Base-by-base conservation (phyloP, 2,113 vertebrate species). In the Sinosuthora webbiana region DNA sequence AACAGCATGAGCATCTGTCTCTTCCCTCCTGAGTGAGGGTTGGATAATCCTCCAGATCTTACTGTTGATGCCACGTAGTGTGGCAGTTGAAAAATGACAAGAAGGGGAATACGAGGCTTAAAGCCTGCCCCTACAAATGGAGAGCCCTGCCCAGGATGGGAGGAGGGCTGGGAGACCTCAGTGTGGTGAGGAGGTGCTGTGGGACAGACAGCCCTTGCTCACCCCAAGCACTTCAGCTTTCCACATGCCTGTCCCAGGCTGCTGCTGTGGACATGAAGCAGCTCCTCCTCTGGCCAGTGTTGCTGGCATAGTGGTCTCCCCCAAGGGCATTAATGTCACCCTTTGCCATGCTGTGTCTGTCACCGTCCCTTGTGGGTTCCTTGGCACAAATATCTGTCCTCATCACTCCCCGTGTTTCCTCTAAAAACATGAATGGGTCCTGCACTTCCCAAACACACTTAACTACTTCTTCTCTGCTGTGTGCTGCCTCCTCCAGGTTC, bases 171-270 rank as follows among this genome's bases (percentile, higher is more conserved):
- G 47, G 59, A 25, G 19, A 42, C 6, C 42, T 33, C 27, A 15
- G 20, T 9, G 7, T 44, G 44, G n/a, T 31, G 68, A 70, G 74
- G 56, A 80, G 27, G 17, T 47, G 19, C 71, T 7, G 21, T 44
- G 56, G 17, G 18, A 37, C 35, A 49, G 24, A 20, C 64, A 52
- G 28, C 37, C 35, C 56, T 39, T 31, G 18, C 53, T 16, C 50
- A 50, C 7, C 21, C 52, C 13, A 24, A 24, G 45, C 3, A 2
- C n/a, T 70, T 49, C 53, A 57, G 27, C 0, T 0, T 59, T 69
- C 44, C 5, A 4, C 17, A n/a, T 0, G 0, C 44, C 30, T 50
- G 37, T 74, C 30, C 42, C n/a, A 37, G 18, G 39, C 49, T 68
- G n/a, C 70, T 1, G 3, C 49, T 6, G 3, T 39, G 75, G 64